Percentiles rank a stretch among this genome's conserved stretches.
Evolutionary conservation across 2,888 invertebrate genomes (phyloP).

Genomic region (Hyppa rectilinea): DNA sequence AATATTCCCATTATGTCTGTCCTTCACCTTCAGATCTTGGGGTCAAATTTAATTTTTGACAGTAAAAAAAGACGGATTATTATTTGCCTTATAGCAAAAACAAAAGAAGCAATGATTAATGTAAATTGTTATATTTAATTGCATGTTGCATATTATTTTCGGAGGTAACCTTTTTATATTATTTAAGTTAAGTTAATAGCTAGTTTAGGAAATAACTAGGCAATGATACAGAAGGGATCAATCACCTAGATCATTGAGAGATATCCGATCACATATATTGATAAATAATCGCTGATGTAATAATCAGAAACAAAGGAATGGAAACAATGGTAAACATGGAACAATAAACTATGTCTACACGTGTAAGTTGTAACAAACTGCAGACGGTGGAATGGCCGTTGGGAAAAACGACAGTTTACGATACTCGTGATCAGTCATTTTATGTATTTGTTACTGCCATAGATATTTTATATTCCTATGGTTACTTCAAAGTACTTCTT

Average conservation of each 20-base stretch:
- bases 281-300: slow-evolving; percentile 36
- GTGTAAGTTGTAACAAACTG: slow-evolving; percentile 23
- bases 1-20: slow-evolving; percentile 18
- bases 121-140: background rate
- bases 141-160: slow-evolving; percentile 2
- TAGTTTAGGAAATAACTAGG: background rate
- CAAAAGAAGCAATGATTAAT: slow-evolving; percentile 1
- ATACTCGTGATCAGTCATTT: slow-evolving; percentile 32
- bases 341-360: slow-evolving; percentile 44
- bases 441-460: slow-evolving; percentile 11
- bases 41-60: background rate
- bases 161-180: background rate
- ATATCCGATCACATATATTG: background rate
- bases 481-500: slow-evolving; percentile 5
- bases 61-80: background rate
- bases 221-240: background rate
- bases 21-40: slow-evolving; percentile 30
- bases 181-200: background rate
- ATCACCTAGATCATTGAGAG: background rate
- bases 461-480: too few relatives aligned
- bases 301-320: slow-evolving; percentile 44
- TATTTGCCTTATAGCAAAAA: slow-evolving; percentile 2
- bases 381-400: slow-evolving; percentile 1
- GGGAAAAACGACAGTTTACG: slow-evolving; percentile 13
- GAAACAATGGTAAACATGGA: slow-evolving; percentile 39